Evolutionary conservation across 35 echinoderm and acorn worm genomes (phyloP).

Genomic region (Eucidaris tribuloides): DNA sequence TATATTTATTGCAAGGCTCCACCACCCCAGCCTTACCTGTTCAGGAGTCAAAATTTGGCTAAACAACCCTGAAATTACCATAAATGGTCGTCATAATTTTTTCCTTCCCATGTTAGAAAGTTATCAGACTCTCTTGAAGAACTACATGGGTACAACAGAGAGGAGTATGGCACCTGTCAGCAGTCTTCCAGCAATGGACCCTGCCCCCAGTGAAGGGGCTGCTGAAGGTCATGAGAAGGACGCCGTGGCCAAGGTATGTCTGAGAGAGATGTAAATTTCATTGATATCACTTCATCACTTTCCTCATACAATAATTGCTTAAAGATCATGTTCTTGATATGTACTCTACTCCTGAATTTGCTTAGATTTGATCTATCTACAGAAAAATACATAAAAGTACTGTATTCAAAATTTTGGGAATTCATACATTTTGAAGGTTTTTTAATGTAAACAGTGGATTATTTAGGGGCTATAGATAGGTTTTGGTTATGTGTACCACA

Average conservation of each 20-base stretch:
- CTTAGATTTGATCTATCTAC: neutral
- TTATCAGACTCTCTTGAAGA: slow-evolving; percentile 14
- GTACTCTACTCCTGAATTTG: neutral
- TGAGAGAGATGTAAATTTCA: neutral
- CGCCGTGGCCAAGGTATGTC: neutral
- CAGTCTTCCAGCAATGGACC: neutral
- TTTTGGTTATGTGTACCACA: too few relatives aligned
- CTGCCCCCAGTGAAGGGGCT: neutral
- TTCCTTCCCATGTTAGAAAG: slow-evolving; percentile 28
- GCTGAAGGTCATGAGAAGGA: neutral
- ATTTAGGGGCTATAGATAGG: too few relatives aligned
- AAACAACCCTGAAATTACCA: too few relatives aligned
- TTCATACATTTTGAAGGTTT: too few relatives aligned
- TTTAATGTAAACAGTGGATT: too few relatives aligned
- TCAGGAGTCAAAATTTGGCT: too few relatives aligned
- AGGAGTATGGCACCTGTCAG: neutral
- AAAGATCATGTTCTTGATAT: neutral
- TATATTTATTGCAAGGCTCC: too few relatives aligned
- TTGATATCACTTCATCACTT: neutral
- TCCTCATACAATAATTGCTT: neutral
- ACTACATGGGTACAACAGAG: slow-evolving; percentile 19
- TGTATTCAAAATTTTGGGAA: too few relatives aligned
- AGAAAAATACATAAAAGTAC: neutral
- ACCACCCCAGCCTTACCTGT: too few relatives aligned
- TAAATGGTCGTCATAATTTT: too few relatives aligned